A percentile compares a stretch with the other conserved stretches of the same genome.
phyloP scores from a whole-genome alignment of 2,113 vertebrate species.

The Lophius piscatorius region DNA sequence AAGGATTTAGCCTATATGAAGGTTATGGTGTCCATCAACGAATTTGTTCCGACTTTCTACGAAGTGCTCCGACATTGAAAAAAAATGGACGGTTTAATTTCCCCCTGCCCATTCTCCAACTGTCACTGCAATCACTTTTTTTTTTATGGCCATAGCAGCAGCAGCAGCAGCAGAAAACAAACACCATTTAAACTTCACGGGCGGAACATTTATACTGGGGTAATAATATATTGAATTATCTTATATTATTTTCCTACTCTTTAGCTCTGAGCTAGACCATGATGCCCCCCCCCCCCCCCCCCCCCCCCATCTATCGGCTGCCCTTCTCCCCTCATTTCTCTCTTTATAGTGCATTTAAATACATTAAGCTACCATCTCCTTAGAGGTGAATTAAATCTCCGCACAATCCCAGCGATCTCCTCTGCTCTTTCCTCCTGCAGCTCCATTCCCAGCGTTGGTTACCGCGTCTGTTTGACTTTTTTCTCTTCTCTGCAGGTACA shows the following conservation, averaged over 20 bases:
- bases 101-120: constrained; percentile 36
- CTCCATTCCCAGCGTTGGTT: constrained; percentile 54
- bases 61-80: constrained; percentile 18
- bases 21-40: constrained; percentile 1
- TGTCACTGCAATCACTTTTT: constrained; percentile 51
- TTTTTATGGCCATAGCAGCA: constrained; percentile 21
- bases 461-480: constrained; percentile 45
- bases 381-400: constrained; percentile 71
- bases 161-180: constrained; percentile 40
- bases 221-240: constrained; percentile 68
- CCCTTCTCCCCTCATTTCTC: constrained; percentile 35
- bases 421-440: constrained; percentile 37
- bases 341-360: constrained; percentile 66
- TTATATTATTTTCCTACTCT: constrained; percentile 52
- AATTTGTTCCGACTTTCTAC: constrained; percentile 35
- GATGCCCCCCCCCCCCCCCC: constrained; percentile 48
- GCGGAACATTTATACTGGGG: constrained; percentile 46
- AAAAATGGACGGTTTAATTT: constrained; percentile 25
- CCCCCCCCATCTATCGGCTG: constrained; percentile 25
- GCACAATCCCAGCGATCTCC: constrained; percentile 58
- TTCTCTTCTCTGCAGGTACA: constrained; percentile 35
- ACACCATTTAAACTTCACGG: constrained; percentile 37
- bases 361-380: constrained; percentile 72
- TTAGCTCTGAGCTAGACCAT: constrained; percentile 49
- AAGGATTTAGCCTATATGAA: background rate